Evolutionary conservation across 1,140 invertebrate species (phyloP).

Genomic region (Myzus persicae): DNA sequence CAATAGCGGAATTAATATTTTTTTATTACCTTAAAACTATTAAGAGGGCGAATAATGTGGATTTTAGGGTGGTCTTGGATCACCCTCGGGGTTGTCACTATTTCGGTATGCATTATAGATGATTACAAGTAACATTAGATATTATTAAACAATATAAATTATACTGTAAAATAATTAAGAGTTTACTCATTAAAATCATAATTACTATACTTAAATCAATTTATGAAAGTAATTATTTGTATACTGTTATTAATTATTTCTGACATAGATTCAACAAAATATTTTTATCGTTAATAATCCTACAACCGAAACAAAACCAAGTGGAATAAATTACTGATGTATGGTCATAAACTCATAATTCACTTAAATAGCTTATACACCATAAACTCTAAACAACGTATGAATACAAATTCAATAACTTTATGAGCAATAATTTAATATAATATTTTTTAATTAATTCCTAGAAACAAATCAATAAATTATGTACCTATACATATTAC

Average conservation of each 20-base stretch:
- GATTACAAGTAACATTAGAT: neutral
- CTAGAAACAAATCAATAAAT: conserved; percentile 10
- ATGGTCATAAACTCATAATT: neutral
- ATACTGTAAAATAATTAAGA: neutral
- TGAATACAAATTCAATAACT: neutral
- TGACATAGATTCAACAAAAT: neutral
- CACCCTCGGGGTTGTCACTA: neutral
- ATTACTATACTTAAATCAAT: neutral
- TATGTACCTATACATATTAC: neutral
- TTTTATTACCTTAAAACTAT: neutral
- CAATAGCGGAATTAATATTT: neutral
- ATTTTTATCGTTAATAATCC: neutral
- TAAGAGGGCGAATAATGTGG: neutral
- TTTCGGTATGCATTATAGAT: neutral
- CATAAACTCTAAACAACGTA: neutral
- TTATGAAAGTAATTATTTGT: neutral
- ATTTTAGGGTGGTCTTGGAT: neutral
- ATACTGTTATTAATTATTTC: neutral
- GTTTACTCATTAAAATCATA: neutral
- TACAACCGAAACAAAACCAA: neutral
- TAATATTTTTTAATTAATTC: neutral
- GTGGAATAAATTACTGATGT: neutral
- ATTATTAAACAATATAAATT: neutral
- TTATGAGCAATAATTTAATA: neutral
- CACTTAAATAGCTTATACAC: neutral